Base-by-base conservation (phyloP, 2,888 invertebrate genomes). In the Muschampia plurimacula region DNA sequence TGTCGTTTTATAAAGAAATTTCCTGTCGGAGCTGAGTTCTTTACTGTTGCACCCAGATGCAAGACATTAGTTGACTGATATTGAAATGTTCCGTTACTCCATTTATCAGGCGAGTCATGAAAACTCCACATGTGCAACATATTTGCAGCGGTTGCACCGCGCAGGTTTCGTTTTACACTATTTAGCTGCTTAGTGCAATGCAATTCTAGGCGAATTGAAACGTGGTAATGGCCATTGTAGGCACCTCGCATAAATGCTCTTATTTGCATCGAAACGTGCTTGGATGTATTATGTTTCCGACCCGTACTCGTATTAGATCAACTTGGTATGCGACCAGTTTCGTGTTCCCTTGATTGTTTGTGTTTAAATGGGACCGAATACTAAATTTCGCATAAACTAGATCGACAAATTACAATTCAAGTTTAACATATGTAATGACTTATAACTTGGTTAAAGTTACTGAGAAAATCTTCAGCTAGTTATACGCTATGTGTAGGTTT, bases 231-330 rank as follows among this genome's bases (percentile, higher is more conserved):
- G 86, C 89, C 86, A 89, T 89, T 88, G 89, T 90, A 86, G 85
- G 86, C 83, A 84, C 84, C 85, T 84, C 79, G 87, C 83, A 84
- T 88, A 89, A 91, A 89, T 86, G 89, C 83, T 86, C 87, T 85
- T 90, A 91, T 92, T 91, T 91, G 89, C 89, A 89, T 88, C 82
- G 84, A 85, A 90, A 90, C 89, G 87, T 88, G 88, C 86, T 86
- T 79, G 82, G 83, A 83, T 84, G 84, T 86, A 85, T 86, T 86
- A 83, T 85, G 84, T 80, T 81, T 79, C 79, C 78, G 80, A 83
- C 80, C 81, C 79, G 80, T 57, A 57, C 55, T 55, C 57, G 57
- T 79, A 82, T 83, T 76, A 81, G 81, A 80, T 78, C 77, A 77
- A 77, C 78, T 79, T 78, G 83, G 82, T 84, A 87, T 87, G 84